A percentile compares a stretch with the other conserved stretches of the same genome.
phyloP scores from a whole-genome alignment of 2,113 vertebrate species.

The Paracanthobrama guichenoti region DNA sequence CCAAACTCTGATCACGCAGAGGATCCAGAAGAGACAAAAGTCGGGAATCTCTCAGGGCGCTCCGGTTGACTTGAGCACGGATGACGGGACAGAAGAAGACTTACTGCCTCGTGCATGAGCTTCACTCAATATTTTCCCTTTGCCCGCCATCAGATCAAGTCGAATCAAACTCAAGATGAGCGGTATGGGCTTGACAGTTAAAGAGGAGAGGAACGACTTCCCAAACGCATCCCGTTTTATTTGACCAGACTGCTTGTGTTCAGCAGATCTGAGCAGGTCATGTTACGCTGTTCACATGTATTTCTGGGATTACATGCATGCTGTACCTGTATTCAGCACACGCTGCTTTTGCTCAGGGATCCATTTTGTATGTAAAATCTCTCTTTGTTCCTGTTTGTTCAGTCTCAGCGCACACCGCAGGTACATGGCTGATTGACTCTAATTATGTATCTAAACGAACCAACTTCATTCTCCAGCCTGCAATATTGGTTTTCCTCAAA shows the following conservation, averaged over 20 bases:
- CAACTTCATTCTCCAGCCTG: conserved; percentile 55
- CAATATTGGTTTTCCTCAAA: conserved; percentile 68
- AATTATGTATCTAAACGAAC: conserved; percentile 70
- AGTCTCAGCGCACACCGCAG: conserved; percentile 47
- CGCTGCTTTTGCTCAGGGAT: not conserved
- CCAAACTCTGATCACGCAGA: not conserved
- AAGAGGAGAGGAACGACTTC: conserved; percentile 46
- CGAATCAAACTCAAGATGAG: conserved; percentile 54
- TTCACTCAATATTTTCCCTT: conserved; percentile 43
- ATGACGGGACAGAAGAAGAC: conserved; percentile 44
- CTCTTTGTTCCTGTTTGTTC: conserved; percentile 59
- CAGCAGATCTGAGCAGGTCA: not conserved
- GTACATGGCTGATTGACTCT: conserved; percentile 60
- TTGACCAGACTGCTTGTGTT: not conserved
- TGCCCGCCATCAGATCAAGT: conserved; percentile 46
- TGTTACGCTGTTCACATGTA: not conserved
- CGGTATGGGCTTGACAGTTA: conserved; percentile 43
- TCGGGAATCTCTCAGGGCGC: conserved; percentile 21
- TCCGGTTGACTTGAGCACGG: conserved; percentile 30
- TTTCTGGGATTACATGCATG: too few species aligned
- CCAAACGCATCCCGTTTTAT: conserved; percentile 32
- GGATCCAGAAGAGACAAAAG: not conserved
- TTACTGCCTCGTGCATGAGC: conserved; percentile 47
- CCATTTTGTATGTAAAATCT: conserved; percentile 9
- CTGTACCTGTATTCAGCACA: not conserved